Evolutionary conservation across 37 sponge, comb jelly and placozoan genomes (phyloP).

Genomic region (Diacarnus erythraeanus): DNA sequence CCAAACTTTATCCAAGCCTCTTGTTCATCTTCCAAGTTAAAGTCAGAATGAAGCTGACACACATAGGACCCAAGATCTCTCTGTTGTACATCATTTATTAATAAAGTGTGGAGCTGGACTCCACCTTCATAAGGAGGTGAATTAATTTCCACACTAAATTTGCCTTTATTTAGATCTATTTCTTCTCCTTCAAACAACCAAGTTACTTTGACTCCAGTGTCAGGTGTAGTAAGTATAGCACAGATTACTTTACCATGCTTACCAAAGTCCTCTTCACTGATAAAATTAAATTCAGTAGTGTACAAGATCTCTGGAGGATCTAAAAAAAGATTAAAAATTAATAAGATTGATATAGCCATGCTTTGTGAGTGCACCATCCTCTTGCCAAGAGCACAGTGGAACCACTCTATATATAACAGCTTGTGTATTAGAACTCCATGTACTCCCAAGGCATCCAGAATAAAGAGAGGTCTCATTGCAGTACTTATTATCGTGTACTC

Average conservation of each 20-base stretch:
- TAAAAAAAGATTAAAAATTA: constrained; percentile 2
- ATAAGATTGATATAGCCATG: too few relatives aligned
- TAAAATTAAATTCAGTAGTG: constrained; percentile 23
- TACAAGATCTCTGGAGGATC: constrained; percentile 34
- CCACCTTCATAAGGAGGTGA: background rate
- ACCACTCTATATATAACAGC: too few relatives aligned
- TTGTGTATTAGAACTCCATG: too few relatives aligned
- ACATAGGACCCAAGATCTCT: constrained; percentile 32
- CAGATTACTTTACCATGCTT: constrained; percentile 15
- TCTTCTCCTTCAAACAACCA: constrained; percentile 21
- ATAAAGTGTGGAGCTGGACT: background rate
- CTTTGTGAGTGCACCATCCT: too few relatives aligned
- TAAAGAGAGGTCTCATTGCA: too few relatives aligned
- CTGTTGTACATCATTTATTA: constrained; percentile 6
- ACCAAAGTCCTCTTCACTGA: constrained; percentile 16
- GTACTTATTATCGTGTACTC: constrained; percentile 1
- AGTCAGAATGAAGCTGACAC: constrained; percentile 25
- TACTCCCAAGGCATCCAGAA: too few relatives aligned
- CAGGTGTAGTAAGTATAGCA: constrained; percentile 19
- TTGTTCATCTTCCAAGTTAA: constrained; percentile 6
- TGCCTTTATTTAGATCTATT: background rate
- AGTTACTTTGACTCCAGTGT: constrained; percentile 11
- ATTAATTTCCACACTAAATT: background rate
- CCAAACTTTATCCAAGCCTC: constrained; percentile 26
- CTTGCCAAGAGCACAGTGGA: too few relatives aligned